These are phyloP conservation scores for Notodonta ziczac DNA, from an alignment of 2,888 invertebrate genomes.

Conservation along the genomic window DNA sequence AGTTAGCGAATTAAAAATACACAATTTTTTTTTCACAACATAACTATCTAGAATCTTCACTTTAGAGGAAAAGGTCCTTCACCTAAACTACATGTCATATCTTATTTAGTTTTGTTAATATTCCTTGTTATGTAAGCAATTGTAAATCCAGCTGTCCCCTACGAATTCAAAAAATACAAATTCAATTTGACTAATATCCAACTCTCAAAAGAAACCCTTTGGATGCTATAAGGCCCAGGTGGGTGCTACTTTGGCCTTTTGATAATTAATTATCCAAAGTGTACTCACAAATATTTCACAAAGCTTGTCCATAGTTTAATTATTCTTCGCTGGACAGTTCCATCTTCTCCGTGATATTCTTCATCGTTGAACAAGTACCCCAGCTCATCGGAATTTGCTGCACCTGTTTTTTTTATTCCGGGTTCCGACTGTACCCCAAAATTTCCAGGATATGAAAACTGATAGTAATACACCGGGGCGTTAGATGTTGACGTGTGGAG, in stretches of 20 bases:
- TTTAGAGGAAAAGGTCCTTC: too few species aligned
- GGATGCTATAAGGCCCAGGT: not conserved
- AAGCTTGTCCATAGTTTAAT: constrained; percentile 70
- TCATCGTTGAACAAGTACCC: constrained; percentile 62
- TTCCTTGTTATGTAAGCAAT: too few species aligned
- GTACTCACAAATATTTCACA: constrained; percentile 70
- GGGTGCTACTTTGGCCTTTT: not conserved
- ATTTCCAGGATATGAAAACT: constrained; percentile 63
- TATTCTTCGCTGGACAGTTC: constrained; percentile 53
- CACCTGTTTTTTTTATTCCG: constrained; percentile 59
- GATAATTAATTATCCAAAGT: not conserved
- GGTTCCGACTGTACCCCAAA: constrained; percentile 59
- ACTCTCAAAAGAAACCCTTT: too few species aligned
- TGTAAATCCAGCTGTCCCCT: too few species aligned
- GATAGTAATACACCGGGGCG: constrained; percentile 65
- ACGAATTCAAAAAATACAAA: too few species aligned
- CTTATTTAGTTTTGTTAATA: too few species aligned
- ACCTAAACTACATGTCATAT: too few species aligned
- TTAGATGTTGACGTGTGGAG: constrained; percentile 50
- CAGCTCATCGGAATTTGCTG: constrained; percentile 75
- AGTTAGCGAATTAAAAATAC: too few species aligned
- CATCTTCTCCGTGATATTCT: constrained; percentile 57
- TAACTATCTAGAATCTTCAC: too few species aligned
- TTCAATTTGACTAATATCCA: too few species aligned
- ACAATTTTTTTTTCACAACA: not conserved